Evolutionary conservation across 2,113 vertebrate species (phyloP), one percentile per base, ranked within the genome.

Genomic region (Echinops telfairi): DNA sequence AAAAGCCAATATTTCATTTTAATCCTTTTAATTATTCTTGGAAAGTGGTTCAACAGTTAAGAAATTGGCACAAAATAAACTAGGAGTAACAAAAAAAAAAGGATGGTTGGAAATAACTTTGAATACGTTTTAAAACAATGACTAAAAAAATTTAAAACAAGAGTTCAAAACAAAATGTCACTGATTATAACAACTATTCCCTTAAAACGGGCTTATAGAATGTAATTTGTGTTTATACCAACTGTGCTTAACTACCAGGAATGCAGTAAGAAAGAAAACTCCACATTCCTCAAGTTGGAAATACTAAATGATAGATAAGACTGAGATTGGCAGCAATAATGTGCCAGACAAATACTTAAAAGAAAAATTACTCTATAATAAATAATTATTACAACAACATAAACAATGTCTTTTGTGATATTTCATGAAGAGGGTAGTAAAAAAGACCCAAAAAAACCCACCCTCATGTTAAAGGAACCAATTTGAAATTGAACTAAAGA

Each of bases 11-110:
- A 88, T 70, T 76, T 64, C 58, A 47, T 91, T 94, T 95, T 57
- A 95, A 87, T 93, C 93, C 70, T 76, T 94, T 89, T 92, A 94
- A 89, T 93, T 87, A 94, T 47, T 89, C 85, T 60, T 71, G 10
- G 10, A 53, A 14, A 53, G 47, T 53, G 9, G 47, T 53, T 8
- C 47, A 53, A 53, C 47, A 53, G 47, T 53, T 53, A 57, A 20
- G 66, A 40, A 92, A 82, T 31, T 40, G 91, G 71, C 66, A 87
- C 73, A 92, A 82, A n/a, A 84, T 33, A 64, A 83, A 76, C 16
- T 92, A 94, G 88, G 89, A 93, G 76, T 43, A 80, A 90, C 91
- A 43, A 38, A 77, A 77, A 96, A 83, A 64, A 19, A 57, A 68
- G 93, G 90, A 36, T 12, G 38, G 33, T 31, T 89, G 66, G 12